A percentile compares a stretch with the other conserved stretches of the same genome.
Evolutionary conservation across 2,113 vertebrate species (phyloP).

Genomic region (Willisornis vidua): DNA sequence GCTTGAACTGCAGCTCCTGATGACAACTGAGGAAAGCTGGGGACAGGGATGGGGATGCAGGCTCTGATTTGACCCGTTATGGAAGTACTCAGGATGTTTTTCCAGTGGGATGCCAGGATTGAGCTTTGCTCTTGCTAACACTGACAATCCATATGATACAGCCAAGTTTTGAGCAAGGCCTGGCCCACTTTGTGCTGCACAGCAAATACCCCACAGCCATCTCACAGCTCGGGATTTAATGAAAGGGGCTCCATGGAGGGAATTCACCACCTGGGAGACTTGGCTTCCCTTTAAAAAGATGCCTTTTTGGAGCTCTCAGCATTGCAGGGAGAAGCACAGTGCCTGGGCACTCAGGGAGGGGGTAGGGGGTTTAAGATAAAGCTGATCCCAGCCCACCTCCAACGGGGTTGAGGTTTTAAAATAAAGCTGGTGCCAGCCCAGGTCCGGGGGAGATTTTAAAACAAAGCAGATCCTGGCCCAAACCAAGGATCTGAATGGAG

Average conservation of each 20-base stretch:
- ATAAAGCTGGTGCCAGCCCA: background rate
- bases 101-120: background rate
- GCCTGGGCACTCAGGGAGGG: fast-evolving
- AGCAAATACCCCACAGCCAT: background rate
- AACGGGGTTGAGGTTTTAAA: background rate
- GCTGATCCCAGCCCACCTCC: background rate
- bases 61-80: fast-evolving
- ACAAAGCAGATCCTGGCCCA: background rate
- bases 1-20: fast-evolving
- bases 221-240: fast-evolving
- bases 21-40: background rate
- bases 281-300: background rate
- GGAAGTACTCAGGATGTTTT: background rate
- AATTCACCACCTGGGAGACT: background rate
- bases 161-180: background rate
- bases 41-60: background rate
- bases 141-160: fast-evolving
- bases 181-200: background rate
- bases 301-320: background rate
- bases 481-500: fast-evolving
- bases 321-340: fast-evolving
- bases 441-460: background rate
- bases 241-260: background rate
- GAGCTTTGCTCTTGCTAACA: fast-evolving
- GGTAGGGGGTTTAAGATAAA: background rate